These are phyloP conservation scores for Brachionus plicatilis DNA, from an alignment of 1,140 invertebrate genomes.

Conservation along the genomic window DNA sequence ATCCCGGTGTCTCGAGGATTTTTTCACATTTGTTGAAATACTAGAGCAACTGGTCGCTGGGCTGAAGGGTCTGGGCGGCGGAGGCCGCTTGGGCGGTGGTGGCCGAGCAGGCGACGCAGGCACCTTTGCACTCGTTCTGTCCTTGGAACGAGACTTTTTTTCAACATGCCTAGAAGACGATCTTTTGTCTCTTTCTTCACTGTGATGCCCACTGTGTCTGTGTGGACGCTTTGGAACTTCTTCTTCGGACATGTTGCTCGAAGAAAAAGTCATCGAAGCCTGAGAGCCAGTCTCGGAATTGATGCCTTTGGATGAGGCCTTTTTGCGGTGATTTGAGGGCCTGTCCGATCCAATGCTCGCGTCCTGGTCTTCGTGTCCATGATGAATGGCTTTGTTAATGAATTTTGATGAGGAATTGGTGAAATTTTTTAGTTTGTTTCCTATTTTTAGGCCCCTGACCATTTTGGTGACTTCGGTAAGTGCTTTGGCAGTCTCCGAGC, in stretches of 20 bases:
- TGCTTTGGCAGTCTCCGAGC: constrained; percentile 14
- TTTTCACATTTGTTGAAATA: neutral
- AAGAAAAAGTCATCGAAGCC: neutral
- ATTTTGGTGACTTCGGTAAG: constrained; percentile 22
- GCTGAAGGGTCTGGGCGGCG: constrained; percentile 3
- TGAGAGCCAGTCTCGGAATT: neutral
- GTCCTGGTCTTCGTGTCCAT: neutral
- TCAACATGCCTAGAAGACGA: neutral
- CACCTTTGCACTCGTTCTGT: neutral
- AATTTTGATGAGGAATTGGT: neutral
- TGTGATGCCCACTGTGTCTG: neutral
- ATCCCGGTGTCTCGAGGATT: neutral
- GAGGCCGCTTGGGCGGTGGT: constrained; percentile 25
- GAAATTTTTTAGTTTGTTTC: constrained; percentile 21
- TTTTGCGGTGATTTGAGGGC: neutral
- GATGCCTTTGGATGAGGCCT: neutral
- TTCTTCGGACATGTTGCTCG: neutral
- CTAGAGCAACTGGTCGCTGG: constrained; percentile 19
- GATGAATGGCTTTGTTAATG: neutral
- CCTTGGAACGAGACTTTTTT: neutral
- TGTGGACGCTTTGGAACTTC: neutral
- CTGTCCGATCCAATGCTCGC: neutral
- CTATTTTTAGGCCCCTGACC: constrained; percentile 18
- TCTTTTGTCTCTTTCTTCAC: neutral
- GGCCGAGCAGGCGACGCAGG: neutral